Evolutionary conservation across 2,113 vertebrate species (phyloP), one percentile per base, ranked within the genome.

Genomic region (Trogon melanurus): DNA sequence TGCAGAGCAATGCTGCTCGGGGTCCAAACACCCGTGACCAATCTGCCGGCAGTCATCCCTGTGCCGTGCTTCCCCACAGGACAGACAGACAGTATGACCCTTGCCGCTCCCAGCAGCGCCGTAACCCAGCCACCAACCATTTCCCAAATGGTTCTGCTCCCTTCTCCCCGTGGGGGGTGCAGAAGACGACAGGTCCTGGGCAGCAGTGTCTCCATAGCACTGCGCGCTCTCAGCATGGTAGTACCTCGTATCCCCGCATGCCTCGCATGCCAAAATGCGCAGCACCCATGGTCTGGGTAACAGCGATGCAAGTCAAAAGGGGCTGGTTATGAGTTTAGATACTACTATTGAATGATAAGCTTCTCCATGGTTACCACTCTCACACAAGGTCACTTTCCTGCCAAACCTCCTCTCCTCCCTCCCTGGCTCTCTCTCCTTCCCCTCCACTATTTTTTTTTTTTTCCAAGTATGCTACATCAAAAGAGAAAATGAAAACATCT

Each of bases 401-500:
- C 91, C 85, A 96, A 92, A 78, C 53, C 67, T 90, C 80, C 76
- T 88, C 79, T 92, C 60, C 75, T 91, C 58, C 47, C 23, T 91
- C 76, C 69, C 56, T 67, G 51, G 36, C 71, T 70, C 51, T 22
- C 74, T 51, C 60, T 86, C 72, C 67, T 93, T 83, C 51, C 38
- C 16, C 53, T 64, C 34, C 44, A 2, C 44, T 56, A 12, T 57
- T 72, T 57, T 65, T 75, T 58, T 58, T 58, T 57, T 41, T 57
- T 41, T 16, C n/a, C 27, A 86, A 87, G 90, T 18, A 15, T 47
- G 84, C 66, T 94, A 93, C 91, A 95, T 97, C 94, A 97, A 98
- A 97, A 97, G 95, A 89, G 65, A 96, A 94, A 96, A 91, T 44
- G 89, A 94, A 88, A 95, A 95, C 81, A 81, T 90, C 91, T 97